phyloP scores from a whole-genome alignment of 1,140 invertebrate genomes.

The Bicyclus anynana region DNA sequence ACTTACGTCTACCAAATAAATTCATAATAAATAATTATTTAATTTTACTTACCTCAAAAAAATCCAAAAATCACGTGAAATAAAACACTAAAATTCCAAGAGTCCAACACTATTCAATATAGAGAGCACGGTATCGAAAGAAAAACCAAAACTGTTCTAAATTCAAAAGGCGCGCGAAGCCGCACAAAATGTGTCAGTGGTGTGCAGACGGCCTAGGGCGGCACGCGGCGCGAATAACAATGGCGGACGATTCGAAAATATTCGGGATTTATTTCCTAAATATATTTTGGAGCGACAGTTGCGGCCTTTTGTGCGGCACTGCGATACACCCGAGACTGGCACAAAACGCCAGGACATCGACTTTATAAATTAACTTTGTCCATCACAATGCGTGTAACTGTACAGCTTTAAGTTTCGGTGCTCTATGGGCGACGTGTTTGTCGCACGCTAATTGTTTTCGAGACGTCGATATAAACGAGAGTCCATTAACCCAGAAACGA shows the following conservation, averaged over 20 bases:
- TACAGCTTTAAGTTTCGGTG: constrained; percentile 42
- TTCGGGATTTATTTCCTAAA: constrained; percentile 54
- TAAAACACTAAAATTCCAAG: constrained; percentile 33
- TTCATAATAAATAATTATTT: too few relatives aligned
- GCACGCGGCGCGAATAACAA: constrained; percentile 54
- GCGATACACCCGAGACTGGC: constrained; percentile 60
- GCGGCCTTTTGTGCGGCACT: constrained; percentile 55
- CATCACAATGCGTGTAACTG: constrained; percentile 55
- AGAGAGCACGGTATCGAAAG: constrained; percentile 51
- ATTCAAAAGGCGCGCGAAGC: constrained; percentile 69
- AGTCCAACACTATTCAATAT: constrained; percentile 37
- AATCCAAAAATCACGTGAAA: constrained; percentile 32
- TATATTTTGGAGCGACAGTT: constrained; percentile 53
- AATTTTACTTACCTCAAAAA: constrained; percentile 35
- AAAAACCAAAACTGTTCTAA: constrained; percentile 68
- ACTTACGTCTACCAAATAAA: too few relatives aligned
- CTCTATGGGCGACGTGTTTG: constrained; percentile 18
- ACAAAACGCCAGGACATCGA: constrained; percentile 66
- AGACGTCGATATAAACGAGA: constrained; percentile 16
- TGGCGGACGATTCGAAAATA: constrained; percentile 41
- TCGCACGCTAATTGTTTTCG: constrained; percentile 29
- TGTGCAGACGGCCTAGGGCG: constrained; percentile 66
- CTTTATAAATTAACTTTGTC: constrained; percentile 71
- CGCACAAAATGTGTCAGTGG: constrained; percentile 74
- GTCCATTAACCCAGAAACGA: constrained; percentile 18